Evolutionary conservation across 2,113 vertebrate genomes (phyloP), one percentile per base, ranked within the genome.

Genomic region (Leucopternis melanops): DNA sequence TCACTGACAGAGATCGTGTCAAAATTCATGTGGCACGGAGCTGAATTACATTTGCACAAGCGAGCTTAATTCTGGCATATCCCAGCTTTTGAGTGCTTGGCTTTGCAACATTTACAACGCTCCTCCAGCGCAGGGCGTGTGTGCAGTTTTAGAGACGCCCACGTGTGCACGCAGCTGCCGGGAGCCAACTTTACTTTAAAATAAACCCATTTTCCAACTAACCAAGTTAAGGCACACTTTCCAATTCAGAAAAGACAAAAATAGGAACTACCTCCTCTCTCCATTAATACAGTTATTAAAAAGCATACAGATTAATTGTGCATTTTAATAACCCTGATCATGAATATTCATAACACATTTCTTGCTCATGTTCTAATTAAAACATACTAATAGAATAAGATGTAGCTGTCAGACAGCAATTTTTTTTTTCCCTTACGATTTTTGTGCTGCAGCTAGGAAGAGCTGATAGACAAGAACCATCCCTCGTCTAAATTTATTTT

Each of bases 341-440:
- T 98, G 97, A 98, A 98, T 98, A 98, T 98, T 98, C 97, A 98
- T 95, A 69, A 92, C 44, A 32, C 88, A 67, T 66, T 74, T 86
- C 92, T 93, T 81, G 82, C 81, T 96, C 83, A 2, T 85, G 85
- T 94, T 96, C 97, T 98, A 98, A 98, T 98, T 98, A 98, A 98
- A 98, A 98, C 17, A 45, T 69, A 95, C 95, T 97, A 97, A 97
- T 83, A 97, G 84, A 96, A 96, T 94, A 97, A 97, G 95, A 96
- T 49, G 52, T 72, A 95, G 94, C 93, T 92, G 90, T 95, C 74
- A 70, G 91, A 84, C 74, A 70, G 55, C 18, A 5, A 40, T 63
- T 65, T 58, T 86, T 88, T 45, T 22, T 27, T 13, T 7, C 31
- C 49, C 58, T 65, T 50, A 89, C 10, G 5, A 57, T 95, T 92